phyloP scores from a whole-genome alignment of 2,888 invertebrate genomes.

The Exephanes ischioxanthus region DNA sequence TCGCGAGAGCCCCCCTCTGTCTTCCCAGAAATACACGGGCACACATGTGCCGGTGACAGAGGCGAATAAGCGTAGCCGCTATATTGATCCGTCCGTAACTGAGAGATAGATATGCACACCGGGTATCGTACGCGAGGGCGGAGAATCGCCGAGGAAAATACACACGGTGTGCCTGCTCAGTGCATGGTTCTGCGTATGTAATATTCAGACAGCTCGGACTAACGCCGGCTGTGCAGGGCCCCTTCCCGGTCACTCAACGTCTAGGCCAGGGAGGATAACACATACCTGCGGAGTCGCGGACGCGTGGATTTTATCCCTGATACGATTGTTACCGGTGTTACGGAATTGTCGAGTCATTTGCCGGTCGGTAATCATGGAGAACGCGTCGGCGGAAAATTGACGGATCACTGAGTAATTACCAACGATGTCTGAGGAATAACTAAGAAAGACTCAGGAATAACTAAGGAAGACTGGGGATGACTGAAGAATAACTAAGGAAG shows the following conservation, averaged over 20 bases:
- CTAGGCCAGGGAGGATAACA: not conserved
- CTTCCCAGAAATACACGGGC: constrained; percentile 51
- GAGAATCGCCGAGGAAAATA: constrained; percentile 31
- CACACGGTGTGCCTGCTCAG: not conserved
- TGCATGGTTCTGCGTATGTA: constrained; percentile 31
- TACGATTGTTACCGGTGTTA: not conserved
- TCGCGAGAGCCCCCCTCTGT: constrained; percentile 30
- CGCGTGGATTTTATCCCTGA: not conserved
- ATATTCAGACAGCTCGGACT: constrained; percentile 47
- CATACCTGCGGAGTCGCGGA: not conserved
- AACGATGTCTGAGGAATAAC: no score
- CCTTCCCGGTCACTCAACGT: constrained; percentile 34
- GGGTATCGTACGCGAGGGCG: constrained; percentile 27
- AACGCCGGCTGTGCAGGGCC: constrained; percentile 13
- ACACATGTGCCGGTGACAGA: constrained; percentile 55
- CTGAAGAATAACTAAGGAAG: no score
- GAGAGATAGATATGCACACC: constrained; percentile 31
- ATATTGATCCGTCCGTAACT: constrained; percentile 61
- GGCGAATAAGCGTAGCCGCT: constrained; percentile 58
- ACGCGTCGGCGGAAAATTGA: not conserved
- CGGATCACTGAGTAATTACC: not conserved
- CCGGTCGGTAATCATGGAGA: not conserved
- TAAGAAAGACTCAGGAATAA: no score
- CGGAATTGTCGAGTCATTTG: not conserved
- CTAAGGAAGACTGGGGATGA: no score